A percentile compares a stretch with the other conserved stretches of the same genome.
These are phyloP conservation scores for Siderastrea siderea DNA, from an alignment of 92 coral and sea anemone species.

Conservation along the genomic window DNA sequence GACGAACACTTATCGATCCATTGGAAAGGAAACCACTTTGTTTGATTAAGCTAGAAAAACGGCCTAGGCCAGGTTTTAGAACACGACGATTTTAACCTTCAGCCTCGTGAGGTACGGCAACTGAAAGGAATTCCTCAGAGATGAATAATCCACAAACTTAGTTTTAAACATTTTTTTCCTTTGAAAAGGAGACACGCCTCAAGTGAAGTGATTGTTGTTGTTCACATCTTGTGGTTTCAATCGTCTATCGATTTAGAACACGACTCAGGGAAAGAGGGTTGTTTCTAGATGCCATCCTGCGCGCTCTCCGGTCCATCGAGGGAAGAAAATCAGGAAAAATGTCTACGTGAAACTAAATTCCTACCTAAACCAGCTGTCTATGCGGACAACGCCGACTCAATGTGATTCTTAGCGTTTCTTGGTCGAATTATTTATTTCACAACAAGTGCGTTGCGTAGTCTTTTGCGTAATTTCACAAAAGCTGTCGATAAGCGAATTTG, in stretches of 20 bases:
- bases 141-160: too few species aligned
- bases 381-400: neutral
- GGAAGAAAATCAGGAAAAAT: neutral
- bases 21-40: neutral
- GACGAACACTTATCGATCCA: neutral
- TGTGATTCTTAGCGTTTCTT: constrained; percentile 18
- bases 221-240: neutral
- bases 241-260: neutral
- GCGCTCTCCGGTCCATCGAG: neutral
- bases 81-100: neutral
- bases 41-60: too few species aligned
- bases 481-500: constrained; percentile 22
- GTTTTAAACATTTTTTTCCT: neutral
- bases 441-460: constrained; percentile 12
- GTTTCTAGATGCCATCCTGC: neutral
- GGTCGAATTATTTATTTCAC: constrained; percentile 13
- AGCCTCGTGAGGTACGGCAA: neutral
- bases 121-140: neutral
- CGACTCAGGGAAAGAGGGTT: too few species aligned
- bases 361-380: neutral
- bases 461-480: constrained; percentile 17
- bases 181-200: neutral
- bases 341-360: neutral
- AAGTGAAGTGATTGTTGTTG: neutral
- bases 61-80: neutral